Evolutionary conservation across 2,113 vertebrate species (phyloP).

Genomic region (Vireo altiloquus): DNA sequence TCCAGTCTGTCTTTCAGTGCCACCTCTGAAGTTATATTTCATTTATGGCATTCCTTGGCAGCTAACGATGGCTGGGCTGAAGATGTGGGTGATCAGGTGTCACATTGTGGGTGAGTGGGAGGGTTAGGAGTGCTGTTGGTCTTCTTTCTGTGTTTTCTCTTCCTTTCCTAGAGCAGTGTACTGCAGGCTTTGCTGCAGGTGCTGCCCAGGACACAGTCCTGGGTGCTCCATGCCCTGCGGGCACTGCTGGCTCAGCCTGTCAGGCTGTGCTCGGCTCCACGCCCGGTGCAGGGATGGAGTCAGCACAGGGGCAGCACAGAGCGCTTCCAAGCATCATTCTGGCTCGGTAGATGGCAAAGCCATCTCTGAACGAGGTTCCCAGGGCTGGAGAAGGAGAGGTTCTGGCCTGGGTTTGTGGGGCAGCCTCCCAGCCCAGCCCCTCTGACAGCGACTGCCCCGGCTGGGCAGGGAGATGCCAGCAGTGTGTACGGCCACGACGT

Average conservation of each 20-base stretch:
- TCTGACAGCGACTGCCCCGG: rapidly evolving
- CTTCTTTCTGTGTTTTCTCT: neutral
- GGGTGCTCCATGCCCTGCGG: rapidly evolving
- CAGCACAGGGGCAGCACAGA: neutral
- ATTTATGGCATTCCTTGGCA: neutral
- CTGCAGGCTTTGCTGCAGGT: neutral
- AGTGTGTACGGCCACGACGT: neutral
- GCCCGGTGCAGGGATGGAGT: rapidly evolving
- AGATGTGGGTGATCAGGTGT: neutral
- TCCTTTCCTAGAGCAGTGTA: neutral
- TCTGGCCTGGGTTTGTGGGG: neutral
- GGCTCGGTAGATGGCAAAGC: neutral
- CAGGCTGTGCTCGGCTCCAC: rapidly evolving
- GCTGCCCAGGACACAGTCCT: neutral
- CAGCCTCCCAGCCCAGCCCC: neutral
- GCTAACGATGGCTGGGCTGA: neutral
- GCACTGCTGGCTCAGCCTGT: neutral
- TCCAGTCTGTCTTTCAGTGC: neutral
- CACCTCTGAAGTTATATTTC: neutral
- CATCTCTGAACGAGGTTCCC: neutral
- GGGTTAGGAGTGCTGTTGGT: neutral
- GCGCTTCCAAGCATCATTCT: neutral
- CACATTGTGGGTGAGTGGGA: rapidly evolving
- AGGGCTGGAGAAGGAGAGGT: neutral
- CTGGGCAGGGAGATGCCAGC: neutral